Base-by-base conservation (phyloP, 1,140 invertebrate genomes). In the Polyergus mexicanus region DNA sequence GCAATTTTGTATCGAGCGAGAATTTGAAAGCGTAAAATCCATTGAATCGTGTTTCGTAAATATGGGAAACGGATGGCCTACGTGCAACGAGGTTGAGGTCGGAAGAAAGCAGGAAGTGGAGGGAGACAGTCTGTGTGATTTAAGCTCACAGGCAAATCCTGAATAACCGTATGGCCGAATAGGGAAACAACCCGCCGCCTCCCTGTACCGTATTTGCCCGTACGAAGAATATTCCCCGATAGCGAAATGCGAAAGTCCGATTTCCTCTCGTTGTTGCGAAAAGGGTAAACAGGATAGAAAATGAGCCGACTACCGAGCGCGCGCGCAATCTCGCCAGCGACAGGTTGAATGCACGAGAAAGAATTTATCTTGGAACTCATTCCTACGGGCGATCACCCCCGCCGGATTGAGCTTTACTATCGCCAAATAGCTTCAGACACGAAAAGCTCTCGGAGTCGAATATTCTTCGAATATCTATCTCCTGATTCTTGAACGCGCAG, bases 331-430 rank as follows among this genome's bases (percentile, higher is more conserved):
- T 66, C 44, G 32, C 44, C 44, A 54, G 38, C 58, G 78, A 74
- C 78, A 51, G 78, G 66, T 72, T 72, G 78, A 83, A 83, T 83
- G 68, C 78, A 83, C 68, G 78, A 83, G 78, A 72, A 83, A 83
- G 78, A 74, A 83, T 83, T 83, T 83, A 60, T 83, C 78, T 83
- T 72, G 38, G 38, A 83, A 74, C 54, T 83, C 78, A 44, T 83
- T 83, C 68, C 51, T 72, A 81, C 54, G 60, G 78, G 6, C 78
- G 78, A 83, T 83, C 78, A 62, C 78, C 56, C 56, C 78, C 51
- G 54, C 38, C 54, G 38, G 78, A 83, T 83, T 56, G 78, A 72
- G 54, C 78, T 83, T 74, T 74, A 72, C 69, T 60, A 74, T 13
- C 54, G 68, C 54, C 68, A 74, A 83, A 83, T 72, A 74, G 68